Evolutionary conservation across 2,113 vertebrate species (phyloP), one percentile per base, ranked within the genome.

Genomic region (Bubalus kerabau): DNA sequence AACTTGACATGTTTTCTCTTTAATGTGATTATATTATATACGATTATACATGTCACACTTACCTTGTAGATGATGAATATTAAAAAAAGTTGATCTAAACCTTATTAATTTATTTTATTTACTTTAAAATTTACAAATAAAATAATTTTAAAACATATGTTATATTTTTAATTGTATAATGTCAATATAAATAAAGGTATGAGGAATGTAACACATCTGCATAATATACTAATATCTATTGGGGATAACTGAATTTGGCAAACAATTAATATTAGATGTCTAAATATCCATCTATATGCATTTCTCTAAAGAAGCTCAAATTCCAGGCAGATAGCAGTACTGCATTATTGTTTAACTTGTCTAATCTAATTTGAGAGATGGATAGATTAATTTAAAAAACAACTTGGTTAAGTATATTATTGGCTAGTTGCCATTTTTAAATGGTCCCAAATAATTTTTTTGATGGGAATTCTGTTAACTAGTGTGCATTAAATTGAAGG

Each of bases 351-450:
- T 24, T 82, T 92, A 97, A 92, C n/a, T 62, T 94, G 11, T 91
- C n/a, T 84, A 87, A 36, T 96, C 10, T 95, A 88, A 89, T 67
- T 48, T 92, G 86, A 91, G 46, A 97, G 46, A 95, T 95, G 78
- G 48, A 92, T 83, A 57, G 15, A 91, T 84, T 94, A 94, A 97
- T 88, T 60, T 94, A 54, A 67, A 82, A 95, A 95, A 81, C 74
- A 96, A 90, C 36, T 95, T 97, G 36, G 54, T 54, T 97, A 90
- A 97, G 82, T 94, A 93, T 89, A 87, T 94, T 93, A 64, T 59
- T 97, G 87, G 90, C 89, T 85, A 83, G 9, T 3, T 85, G 91
- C 67, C 97, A 98, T 78, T 90, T 97, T 93, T 86, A 94, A 98
- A 97, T 98, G 52, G 74, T 56, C 67, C 57, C 60, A 48, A 96